Evolutionary conservation across 2,888 invertebrate species (phyloP).

Genomic region (Leucoma salicis): DNA sequence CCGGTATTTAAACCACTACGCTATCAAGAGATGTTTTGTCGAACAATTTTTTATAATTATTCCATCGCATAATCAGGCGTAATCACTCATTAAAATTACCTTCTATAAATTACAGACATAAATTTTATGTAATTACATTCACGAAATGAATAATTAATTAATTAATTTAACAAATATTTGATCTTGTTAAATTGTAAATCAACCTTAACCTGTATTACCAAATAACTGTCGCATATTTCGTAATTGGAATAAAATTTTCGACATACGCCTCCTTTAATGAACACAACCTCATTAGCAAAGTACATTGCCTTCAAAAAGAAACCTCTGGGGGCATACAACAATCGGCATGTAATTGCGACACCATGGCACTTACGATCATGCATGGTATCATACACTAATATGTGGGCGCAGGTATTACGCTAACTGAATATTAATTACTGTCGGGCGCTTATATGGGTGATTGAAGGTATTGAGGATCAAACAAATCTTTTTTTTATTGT

Average conservation of each 20-base stretch:
- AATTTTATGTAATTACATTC: neutral
- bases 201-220: neutral
- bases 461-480: no score
- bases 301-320: slow-evolving; percentile 13
- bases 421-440: slow-evolving; percentile 56
- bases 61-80: no score
- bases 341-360: slow-evolving; percentile 22
- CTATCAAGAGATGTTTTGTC: no score
- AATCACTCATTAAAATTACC: no score
- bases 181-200: neutral
- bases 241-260: slow-evolving; percentile 5
- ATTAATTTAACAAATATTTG: neutral
- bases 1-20: no score
- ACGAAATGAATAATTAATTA: neutral
- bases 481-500: no score
- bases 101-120: no score
- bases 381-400: slow-evolving; percentile 27
- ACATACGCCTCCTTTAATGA: slow-evolving; percentile 6
- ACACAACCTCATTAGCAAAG: slow-evolving; percentile 6
- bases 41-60: no score
- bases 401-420: slow-evolving; percentile 46
- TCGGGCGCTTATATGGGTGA: slow-evolving; percentile 28
- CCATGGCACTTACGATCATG: slow-evolving; percentile 17
- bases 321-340: slow-evolving; percentile 17
- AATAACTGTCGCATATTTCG: slow-evolving; percentile 2